Evolutionary conservation across 1,140 invertebrate genomes (phyloP).

Genomic region (Wiebesia pumilae): DNA sequence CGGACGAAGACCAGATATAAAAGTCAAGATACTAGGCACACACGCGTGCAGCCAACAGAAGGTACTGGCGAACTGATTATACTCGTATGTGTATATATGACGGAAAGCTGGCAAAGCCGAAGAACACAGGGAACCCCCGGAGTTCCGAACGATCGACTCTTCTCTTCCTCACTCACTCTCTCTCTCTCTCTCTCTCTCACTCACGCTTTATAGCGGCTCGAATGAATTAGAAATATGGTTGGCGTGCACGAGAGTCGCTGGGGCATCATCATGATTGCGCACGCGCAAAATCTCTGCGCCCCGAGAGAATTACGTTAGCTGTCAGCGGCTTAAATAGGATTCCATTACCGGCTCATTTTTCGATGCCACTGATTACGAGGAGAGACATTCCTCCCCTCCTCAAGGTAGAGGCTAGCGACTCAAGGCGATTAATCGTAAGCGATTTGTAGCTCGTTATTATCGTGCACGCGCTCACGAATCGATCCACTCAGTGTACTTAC

Average conservation of each 20-base stretch:
- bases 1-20: not conserved
- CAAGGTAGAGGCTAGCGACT: not conserved
- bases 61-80: not conserved
- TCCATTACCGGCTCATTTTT: constrained; percentile 52
- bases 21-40: not conserved
- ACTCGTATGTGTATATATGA: not conserved
- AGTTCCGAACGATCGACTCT: constrained; percentile 61
- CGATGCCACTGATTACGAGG: constrained; percentile 26
- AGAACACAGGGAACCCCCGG: constrained; percentile 59
- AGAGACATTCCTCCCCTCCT: not conserved
- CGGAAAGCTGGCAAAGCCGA: constrained; percentile 7
- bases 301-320: constrained; percentile 29
- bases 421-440: constrained; percentile 31
- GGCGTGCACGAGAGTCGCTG: constrained; percentile 51
- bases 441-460: constrained; percentile 48
- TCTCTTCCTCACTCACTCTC: not conserved
- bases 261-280: not conserved
- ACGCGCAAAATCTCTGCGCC: not conserved
- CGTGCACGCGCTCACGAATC: not conserved
- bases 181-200: not conserved
- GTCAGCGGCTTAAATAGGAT: constrained; percentile 43
- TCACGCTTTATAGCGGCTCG: constrained; percentile 39
- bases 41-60: not conserved
- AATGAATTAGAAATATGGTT: constrained; percentile 56
- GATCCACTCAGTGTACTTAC: not conserved